phyloP scores from a whole-genome alignment of 2,113 vertebrate species.

The Clinocottus analis region DNA sequence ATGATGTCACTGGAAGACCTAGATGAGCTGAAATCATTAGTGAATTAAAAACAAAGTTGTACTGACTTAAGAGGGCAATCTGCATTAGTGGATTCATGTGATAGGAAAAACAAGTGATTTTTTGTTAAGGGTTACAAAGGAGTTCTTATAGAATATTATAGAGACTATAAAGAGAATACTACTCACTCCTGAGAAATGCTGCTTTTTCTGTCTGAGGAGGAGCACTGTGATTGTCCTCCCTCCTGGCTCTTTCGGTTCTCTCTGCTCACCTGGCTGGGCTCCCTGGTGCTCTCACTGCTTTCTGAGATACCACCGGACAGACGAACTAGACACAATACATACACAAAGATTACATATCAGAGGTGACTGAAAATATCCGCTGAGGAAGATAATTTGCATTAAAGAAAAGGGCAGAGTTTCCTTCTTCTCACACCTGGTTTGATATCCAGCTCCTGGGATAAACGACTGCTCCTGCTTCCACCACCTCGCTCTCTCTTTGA shows the following conservation, averaged over 20 bases:
- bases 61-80: neutral
- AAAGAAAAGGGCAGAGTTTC: neutral
- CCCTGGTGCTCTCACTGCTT: conserved; percentile 62
- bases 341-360: neutral
- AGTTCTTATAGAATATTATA: neutral
- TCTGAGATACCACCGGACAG: conserved; percentile 52
- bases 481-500: conserved; percentile 20
- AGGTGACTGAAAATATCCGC: neutral
- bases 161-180: neutral
- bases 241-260: conserved; percentile 40
- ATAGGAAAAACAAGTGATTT: too few relatives aligned
- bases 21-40: conserved; percentile 32
- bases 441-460: conserved; percentile 71
- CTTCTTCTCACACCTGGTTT: conserved; percentile 72
- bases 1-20: conserved; percentile 1
- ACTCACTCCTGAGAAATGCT: conserved; percentile 59
- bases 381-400: neutral
- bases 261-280: conserved; percentile 33
- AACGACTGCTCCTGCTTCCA: conserved; percentile 33
- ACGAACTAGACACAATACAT: conserved; percentile 62
- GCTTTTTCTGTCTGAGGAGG: conserved; percentile 29
- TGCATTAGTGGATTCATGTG: neutral
- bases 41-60: neutral
- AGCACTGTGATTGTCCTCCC: conserved; percentile 34
- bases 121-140: neutral